Evolutionary conservation across 2,797 vertebrate species (phyloP).

Genomic region (Sus cebifrons): DNA sequence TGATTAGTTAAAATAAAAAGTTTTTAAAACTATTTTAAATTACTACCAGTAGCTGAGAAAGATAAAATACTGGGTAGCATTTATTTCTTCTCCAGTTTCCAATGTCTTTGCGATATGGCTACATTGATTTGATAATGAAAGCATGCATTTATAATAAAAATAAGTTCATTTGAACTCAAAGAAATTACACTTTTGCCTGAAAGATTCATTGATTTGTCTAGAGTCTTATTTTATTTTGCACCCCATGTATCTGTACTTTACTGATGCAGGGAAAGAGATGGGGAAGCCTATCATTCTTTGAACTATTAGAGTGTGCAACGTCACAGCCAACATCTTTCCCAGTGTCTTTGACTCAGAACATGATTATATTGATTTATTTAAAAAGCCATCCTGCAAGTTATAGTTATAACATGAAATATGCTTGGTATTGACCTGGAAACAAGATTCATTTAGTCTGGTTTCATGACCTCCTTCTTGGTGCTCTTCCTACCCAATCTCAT

Average conservation of each 20-base stretch:
- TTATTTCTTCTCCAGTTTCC: not conserved
- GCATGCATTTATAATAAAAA: not conserved
- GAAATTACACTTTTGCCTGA: not conserved
- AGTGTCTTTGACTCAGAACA: not conserved
- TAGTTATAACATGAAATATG: not conserved
- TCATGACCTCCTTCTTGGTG: not conserved
- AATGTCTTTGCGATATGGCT: not conserved
- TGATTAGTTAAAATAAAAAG: not conserved
- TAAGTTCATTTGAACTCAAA: not conserved
- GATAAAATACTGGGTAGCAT: not conserved
- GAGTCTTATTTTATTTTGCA: not conserved
- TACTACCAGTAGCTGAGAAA: not conserved
- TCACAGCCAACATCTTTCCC: not conserved
- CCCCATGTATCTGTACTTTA: not conserved
- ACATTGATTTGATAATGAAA: not conserved
- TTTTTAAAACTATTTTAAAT: not conserved
- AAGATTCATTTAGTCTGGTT: not conserved
- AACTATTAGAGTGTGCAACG: rapidly evolving
- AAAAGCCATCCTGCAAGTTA: not conserved
- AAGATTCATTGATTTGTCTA: not conserved
- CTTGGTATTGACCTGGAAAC: not conserved
- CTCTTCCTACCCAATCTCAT: not conserved
- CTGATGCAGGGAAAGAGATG: not conserved
- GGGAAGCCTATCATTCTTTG: not conserved
- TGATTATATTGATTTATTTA: not conserved